phyloP scores from a whole-genome alignment of 2,113 vertebrate genomes.

The Aplodontia rufa region DNA sequence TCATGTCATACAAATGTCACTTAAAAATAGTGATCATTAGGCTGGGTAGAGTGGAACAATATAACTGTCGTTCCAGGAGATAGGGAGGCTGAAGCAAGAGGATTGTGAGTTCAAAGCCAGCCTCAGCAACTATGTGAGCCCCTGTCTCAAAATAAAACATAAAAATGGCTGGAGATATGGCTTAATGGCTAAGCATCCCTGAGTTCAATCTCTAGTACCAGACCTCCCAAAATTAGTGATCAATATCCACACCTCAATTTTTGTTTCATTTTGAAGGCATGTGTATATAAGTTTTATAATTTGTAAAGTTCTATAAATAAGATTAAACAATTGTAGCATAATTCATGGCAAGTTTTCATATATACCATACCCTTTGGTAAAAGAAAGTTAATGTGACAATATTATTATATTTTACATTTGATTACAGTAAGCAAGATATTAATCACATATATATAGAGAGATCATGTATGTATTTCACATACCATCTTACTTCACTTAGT shows the following conservation, averaged over 20 bases:
- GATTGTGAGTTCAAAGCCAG: too few relatives aligned
- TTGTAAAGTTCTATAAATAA: neutral
- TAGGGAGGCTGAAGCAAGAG: too few relatives aligned
- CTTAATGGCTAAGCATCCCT: too few relatives aligned
- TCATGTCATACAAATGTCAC: neutral
- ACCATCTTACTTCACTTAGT: neutral
- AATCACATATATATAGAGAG: neutral
- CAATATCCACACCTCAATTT: neutral
- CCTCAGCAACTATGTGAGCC: too few relatives aligned
- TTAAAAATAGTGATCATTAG: neutral
- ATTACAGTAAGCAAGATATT: neutral
- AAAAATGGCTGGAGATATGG: too few relatives aligned
- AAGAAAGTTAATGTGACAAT: neutral
- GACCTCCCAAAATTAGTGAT: too few relatives aligned
- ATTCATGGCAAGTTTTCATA: neutral
- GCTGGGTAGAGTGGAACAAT: too few relatives aligned
- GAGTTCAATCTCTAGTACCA: too few relatives aligned
- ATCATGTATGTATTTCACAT: neutral
- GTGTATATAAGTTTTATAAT: neutral
- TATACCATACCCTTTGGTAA: neutral
- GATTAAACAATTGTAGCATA: neutral
- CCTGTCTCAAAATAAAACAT: too few relatives aligned
- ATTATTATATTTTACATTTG: neutral
- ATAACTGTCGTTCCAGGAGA: too few relatives aligned
- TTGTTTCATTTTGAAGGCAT: slow-evolving; percentile 22